Conservation (phyloP, 2,797 vertebrate genomes). For the Eremophila alpestris region DNA sequence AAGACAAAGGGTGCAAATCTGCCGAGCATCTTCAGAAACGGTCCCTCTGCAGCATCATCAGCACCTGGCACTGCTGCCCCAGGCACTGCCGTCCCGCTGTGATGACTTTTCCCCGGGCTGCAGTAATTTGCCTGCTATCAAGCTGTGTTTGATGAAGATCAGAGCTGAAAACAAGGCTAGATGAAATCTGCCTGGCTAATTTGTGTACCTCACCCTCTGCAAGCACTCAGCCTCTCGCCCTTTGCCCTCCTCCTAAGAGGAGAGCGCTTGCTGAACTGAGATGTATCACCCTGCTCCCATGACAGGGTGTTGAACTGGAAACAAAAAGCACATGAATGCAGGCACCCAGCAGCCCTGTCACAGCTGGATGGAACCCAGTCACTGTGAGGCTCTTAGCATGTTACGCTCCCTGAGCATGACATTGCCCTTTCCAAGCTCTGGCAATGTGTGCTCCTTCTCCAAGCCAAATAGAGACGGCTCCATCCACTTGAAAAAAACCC, state of each 20-base stretch:
- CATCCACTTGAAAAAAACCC: background rate
- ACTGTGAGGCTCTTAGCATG: background rate
- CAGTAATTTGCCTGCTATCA: background rate
- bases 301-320: background rate
- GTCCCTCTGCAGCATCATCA: background rate
- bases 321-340: background rate
- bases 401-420: background rate
- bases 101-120: background rate
- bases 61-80: background rate
- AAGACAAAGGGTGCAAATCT: background rate
- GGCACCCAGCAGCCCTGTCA: background rate
- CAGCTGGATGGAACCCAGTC: background rate
- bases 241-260: background rate
- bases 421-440: background rate
- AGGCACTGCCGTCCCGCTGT: accelerated
- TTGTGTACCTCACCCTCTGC: background rate
- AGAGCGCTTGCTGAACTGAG: background rate
- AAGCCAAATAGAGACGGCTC: background rate
- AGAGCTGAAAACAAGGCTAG: background rate
- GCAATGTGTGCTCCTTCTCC: background rate
- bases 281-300: background rate
- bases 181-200: background rate
- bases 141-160: conserved; percentile 25
- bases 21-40: background rate
- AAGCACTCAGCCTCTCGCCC: background rate